These are phyloP conservation scores for Ephestia elutella DNA, from an alignment of 1,140 invertebrate species.

Conservation along the genomic window DNA sequence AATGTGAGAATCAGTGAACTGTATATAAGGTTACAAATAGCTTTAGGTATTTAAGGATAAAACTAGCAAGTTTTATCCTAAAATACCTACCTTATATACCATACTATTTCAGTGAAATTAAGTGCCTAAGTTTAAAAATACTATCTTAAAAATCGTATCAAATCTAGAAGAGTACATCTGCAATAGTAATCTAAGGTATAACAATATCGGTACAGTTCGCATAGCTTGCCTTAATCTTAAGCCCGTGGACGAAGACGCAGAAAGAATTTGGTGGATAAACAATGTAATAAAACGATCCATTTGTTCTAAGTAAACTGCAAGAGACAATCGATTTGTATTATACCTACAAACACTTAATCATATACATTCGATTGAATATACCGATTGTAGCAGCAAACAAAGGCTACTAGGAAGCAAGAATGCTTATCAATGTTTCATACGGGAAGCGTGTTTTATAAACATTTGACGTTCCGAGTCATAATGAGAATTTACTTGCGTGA, in stretches of 20 bases:
- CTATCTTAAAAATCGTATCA: no score
- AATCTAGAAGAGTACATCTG: slow-evolving; percentile 13
- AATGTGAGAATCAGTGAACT: no score
- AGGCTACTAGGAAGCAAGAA: slow-evolving; percentile 27
- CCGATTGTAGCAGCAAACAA: slow-evolving; percentile 14
- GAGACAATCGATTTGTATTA: not conserved
- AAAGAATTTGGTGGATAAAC: slow-evolving; percentile 33
- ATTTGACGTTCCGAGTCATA: slow-evolving; percentile 9
- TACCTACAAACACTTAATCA: not conserved
- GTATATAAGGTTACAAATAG: no score
- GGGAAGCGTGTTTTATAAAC: slow-evolving; percentile 26
- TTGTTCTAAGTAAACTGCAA: not conserved
- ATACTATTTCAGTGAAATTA: no score
- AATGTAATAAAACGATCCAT: not conserved
- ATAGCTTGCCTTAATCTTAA: slow-evolving; percentile 59
- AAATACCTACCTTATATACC: no score
- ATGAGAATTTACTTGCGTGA: not conserved
- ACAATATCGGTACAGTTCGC: slow-evolving; percentile 33
- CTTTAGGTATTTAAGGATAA: no score
- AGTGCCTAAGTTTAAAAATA: no score
- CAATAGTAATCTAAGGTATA: slow-evolving; percentile 27
- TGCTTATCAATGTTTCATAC: slow-evolving; percentile 25
- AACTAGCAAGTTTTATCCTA: no score
- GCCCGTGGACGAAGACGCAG: slow-evolving; percentile 32
- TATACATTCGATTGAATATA: not conserved